Conservation (phyloP, 2,888 invertebrate genomes). For the Eristalis intricaria region DNA sequence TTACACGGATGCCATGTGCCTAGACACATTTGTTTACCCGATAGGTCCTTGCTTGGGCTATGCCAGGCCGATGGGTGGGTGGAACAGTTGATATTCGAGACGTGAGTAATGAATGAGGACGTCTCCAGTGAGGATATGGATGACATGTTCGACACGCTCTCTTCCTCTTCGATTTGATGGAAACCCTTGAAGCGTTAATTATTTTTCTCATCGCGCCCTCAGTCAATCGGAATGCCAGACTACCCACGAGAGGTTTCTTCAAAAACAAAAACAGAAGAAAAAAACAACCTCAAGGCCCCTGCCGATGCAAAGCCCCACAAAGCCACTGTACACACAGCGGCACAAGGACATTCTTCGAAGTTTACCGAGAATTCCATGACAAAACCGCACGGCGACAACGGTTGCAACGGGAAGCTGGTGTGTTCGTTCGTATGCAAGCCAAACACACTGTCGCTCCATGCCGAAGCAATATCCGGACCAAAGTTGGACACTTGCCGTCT, state of each 20-base stretch:
- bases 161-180: neutral
- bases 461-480: neutral
- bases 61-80: neutral
- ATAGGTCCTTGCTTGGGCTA: neutral
- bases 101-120: no score
- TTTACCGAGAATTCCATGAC: slow-evolving; percentile 39
- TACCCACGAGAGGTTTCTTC: slow-evolving; percentile 20
- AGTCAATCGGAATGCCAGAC: slow-evolving; percentile 4
- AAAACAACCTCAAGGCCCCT: slow-evolving; percentile 22
- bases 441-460: slow-evolving; percentile 1
- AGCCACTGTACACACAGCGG: neutral
- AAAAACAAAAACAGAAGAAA: neutral
- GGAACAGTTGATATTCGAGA: neutral
- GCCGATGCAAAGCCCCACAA: neutral
- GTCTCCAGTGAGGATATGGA: no score
- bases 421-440: neutral
- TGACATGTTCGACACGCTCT: neutral
- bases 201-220: slow-evolving; percentile 31
- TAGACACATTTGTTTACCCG: neutral
- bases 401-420: neutral
- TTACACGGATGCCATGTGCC: neutral
- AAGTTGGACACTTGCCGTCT: slow-evolving; percentile 33
- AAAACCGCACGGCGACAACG: slow-evolving; percentile 18
- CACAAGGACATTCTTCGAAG: slow-evolving; percentile 10
- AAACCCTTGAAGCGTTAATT: slow-evolving; percentile 14